Conservation (phyloP, 2,113 vertebrate genomes). For the Mormyrus iriodes region DNA sequence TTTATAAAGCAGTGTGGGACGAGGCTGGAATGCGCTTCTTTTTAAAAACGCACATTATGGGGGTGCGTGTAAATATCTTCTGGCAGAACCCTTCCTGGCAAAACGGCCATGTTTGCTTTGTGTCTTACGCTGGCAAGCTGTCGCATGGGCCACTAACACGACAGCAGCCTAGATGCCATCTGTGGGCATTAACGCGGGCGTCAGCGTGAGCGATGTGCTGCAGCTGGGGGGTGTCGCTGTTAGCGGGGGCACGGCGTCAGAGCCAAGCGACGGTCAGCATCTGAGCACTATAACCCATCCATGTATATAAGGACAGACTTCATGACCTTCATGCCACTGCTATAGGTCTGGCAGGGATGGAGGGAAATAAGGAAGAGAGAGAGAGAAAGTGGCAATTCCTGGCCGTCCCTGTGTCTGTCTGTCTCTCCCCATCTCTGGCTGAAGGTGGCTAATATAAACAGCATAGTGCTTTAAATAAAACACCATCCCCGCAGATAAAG, state of each 20-base stretch:
- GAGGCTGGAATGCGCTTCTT: neutral
- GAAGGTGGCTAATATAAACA: slow-evolving; percentile 55
- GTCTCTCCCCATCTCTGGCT: slow-evolving; percentile 38
- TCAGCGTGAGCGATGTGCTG: neutral
- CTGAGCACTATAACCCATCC: neutral
- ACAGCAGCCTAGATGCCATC: slow-evolving; percentile 22
- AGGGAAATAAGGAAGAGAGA: slow-evolving; percentile 30
- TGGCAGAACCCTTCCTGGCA: slow-evolving; percentile 28
- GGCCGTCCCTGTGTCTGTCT: slow-evolving; percentile 15
- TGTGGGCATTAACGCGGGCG: slow-evolving; percentile 15
- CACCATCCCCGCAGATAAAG: slow-evolving; percentile 56
- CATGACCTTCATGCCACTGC: neutral
- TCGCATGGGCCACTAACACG: slow-evolving; percentile 8
- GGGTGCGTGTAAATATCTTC: slow-evolving; percentile 25
- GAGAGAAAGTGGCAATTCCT: neutral
- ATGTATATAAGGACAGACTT: neutral
- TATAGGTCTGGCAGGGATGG: slow-evolving; percentile 26
- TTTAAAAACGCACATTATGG: slow-evolving; percentile 17
- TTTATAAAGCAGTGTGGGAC: neutral
- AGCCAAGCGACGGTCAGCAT: neutral
- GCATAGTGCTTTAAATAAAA: slow-evolving; percentile 55
- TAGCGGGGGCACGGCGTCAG: too few relatives aligned
- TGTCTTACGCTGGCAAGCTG: slow-evolving; percentile 21
- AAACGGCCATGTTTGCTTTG: neutral
- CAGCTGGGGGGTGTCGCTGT: too few relatives aligned